A percentile compares a stretch with the other conserved stretches of the same genome.
Evolutionary conservation across 2,888 invertebrate genomes (phyloP).

Genomic region (Drosophila tripunctata): DNA sequence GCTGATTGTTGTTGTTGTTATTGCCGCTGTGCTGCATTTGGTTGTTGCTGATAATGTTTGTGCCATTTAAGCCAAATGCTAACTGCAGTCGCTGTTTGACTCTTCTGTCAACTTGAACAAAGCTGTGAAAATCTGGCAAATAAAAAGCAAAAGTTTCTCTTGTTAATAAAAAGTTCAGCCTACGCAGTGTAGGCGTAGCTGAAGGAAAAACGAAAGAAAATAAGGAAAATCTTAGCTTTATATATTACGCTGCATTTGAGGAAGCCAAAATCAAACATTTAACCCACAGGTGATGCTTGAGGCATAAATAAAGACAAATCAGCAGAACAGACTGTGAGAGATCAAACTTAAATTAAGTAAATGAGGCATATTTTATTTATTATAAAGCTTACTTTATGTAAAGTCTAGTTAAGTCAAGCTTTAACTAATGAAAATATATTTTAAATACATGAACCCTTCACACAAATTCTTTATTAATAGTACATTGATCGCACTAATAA

Average conservation of each 20-base stretch:
- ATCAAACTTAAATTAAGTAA: neutral
- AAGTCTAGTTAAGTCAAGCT: no score
- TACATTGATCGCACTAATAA: no score
- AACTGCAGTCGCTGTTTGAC: constrained; percentile 28
- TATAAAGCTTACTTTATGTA: no score
- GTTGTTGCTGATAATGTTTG: constrained; percentile 51
- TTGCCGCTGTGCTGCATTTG: constrained; percentile 5
- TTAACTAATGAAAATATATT: no score
- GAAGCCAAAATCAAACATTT: constrained; percentile 54
- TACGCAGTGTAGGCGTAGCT: constrained; percentile 39
- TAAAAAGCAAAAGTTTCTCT: constrained; percentile 41
- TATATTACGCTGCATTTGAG: constrained; percentile 40
- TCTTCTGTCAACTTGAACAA: constrained; percentile 35
- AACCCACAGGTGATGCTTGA: constrained; percentile 40
- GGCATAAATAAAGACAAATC: neutral
- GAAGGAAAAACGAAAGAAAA: neutral
- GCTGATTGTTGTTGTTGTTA: constrained; percentile 27
- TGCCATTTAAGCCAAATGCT: constrained; percentile 44
- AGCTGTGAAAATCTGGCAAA: constrained; percentile 42
- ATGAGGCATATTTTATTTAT: no score
- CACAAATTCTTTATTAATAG: no score
- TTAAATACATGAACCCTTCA: no score
- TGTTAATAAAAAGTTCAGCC: constrained; percentile 26
- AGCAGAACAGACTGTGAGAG: neutral
- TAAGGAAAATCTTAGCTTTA: constrained; percentile 37